A percentile compares a stretch with the other conserved stretches of the same genome.
These are phyloP conservation scores for Paralichthys olivaceus DNA, from an alignment of 2,113 vertebrate species.

Conservation along the genomic window DNA sequence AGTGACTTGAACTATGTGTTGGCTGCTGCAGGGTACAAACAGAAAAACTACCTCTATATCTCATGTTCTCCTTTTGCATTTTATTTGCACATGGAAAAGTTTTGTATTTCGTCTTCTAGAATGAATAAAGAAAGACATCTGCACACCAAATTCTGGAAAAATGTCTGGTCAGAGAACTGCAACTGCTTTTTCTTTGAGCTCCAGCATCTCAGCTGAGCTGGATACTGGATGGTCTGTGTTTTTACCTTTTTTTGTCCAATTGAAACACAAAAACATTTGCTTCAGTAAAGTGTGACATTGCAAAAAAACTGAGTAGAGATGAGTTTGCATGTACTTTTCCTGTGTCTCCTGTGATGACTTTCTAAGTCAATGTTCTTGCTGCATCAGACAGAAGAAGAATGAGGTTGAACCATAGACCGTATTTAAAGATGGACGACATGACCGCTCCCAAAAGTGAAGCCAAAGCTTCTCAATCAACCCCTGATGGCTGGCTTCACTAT, in stretches of 20 bases:
- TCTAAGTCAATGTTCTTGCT: neutral
- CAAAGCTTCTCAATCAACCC: too few relatives aligned
- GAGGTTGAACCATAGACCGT: neutral
- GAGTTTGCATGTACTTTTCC: neutral
- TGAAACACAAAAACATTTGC: neutral
- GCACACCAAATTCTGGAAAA: too few relatives aligned
- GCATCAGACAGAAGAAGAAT: neutral
- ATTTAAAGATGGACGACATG: too few relatives aligned
- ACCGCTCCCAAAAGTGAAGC: too few relatives aligned
- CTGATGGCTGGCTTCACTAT: too few relatives aligned
- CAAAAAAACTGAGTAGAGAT: neutral
- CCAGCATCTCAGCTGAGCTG: too few relatives aligned
- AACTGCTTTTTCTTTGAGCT: too few relatives aligned
- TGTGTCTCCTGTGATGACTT: neutral
- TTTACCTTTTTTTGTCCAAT: neutral
- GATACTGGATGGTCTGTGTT: too few relatives aligned
- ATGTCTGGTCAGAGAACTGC: too few relatives aligned
- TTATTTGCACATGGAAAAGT: slow-evolving; percentile 4
- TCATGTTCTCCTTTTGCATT: slow-evolving; percentile 34
- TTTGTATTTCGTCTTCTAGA: neutral
- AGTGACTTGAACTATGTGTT: slow-evolving; percentile 42
- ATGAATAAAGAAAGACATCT: too few relatives aligned
- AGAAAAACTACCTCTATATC: slow-evolving; percentile 11
- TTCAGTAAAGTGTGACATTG: neutral
- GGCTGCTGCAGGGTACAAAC: slow-evolving; percentile 21